These are phyloP conservation scores for Lochmaea crataegi DNA, from an alignment of 2,888 invertebrate species.

Conservation along the genomic window DNA sequence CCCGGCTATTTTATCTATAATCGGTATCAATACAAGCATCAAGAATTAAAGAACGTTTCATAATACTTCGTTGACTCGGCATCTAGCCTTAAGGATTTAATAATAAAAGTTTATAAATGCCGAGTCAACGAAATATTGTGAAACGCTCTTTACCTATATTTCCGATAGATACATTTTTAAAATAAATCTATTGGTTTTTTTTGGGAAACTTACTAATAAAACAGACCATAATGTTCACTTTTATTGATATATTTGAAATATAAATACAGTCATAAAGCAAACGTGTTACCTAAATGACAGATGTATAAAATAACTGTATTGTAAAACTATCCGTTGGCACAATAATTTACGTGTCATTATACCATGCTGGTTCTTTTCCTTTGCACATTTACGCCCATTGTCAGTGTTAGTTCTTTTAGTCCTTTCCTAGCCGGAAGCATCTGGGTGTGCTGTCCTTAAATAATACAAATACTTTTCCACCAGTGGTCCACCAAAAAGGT, in stretches of 20 bases:
- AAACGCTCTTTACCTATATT: too few species aligned
- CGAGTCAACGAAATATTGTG: too few species aligned
- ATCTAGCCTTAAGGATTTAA: too few species aligned
- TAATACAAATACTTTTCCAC: constrained; percentile 10
- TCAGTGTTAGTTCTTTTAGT: constrained; percentile 26
- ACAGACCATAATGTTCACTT: not conserved
- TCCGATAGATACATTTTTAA: not conserved
- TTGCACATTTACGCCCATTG: constrained; percentile 39
- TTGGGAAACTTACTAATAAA: not conserved
- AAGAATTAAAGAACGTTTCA: too few species aligned
- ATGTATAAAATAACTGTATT: constrained; percentile 11
- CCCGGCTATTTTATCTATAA: too few species aligned
- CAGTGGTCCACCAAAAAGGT: not conserved
- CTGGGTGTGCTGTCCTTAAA: constrained; percentile 37
- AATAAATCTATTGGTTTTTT: not conserved
- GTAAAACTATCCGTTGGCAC: constrained; percentile 25
- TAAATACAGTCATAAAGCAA: not conserved
- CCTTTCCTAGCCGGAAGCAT: constrained; percentile 50
- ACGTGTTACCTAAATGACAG: constrained; percentile 3
- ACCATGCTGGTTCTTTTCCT: constrained; percentile 48
- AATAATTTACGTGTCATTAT: constrained; percentile 44
- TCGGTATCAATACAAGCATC: too few species aligned
- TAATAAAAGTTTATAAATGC: too few species aligned
- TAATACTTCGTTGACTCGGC: too few species aligned
- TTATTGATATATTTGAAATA: not conserved